A percentile compares a stretch with the other conserved stretches of the same genome.
phyloP scores from a whole-genome alignment of 1,140 invertebrate genomes.

The Drosophila chauvacae region DNA sequence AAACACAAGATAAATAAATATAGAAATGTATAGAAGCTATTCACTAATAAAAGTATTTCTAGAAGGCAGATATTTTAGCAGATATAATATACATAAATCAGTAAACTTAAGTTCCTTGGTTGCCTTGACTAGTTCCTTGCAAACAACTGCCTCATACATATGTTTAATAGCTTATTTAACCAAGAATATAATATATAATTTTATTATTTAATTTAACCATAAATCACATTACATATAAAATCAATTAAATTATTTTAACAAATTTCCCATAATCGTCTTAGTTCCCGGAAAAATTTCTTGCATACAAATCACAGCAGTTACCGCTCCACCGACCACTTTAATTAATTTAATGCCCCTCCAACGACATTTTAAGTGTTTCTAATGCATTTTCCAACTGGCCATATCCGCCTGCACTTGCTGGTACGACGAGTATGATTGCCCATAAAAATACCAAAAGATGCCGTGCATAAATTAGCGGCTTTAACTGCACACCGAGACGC shows the following conservation, averaged over 20 bases:
- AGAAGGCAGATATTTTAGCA: not conserved
- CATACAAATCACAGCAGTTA: not conserved
- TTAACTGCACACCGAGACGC: slow-evolving; percentile 12
- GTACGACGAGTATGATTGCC: slow-evolving; percentile 32
- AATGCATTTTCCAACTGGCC: slow-evolving; percentile 19
- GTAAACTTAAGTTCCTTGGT: not conserved
- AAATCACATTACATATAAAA: too few relatives aligned
- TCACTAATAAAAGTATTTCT: not conserved
- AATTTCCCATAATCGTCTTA: not conserved
- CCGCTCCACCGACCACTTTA: not conserved
- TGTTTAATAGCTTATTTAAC: not conserved
- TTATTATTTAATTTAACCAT: too few relatives aligned
- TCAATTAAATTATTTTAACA: not conserved
- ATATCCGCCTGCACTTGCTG: slow-evolving; percentile 44
- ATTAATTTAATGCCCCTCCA: slow-evolving; percentile 17
- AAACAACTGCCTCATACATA: not conserved
- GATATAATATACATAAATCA: not conserved
- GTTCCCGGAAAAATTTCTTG: not conserved
- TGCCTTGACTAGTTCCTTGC: not conserved
- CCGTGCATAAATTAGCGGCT: slow-evolving; percentile 58
- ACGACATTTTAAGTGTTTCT: slow-evolving; percentile 10
- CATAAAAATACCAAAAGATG: slow-evolving; percentile 51
- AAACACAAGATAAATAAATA: too few relatives aligned
- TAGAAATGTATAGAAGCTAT: not conserved
- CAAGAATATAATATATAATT: too few relatives aligned